Evolutionary conservation across 2,888 invertebrate species (phyloP), one percentile per base, ranked within the genome.

Genomic region (Leptopilina drosophilae): DNA sequence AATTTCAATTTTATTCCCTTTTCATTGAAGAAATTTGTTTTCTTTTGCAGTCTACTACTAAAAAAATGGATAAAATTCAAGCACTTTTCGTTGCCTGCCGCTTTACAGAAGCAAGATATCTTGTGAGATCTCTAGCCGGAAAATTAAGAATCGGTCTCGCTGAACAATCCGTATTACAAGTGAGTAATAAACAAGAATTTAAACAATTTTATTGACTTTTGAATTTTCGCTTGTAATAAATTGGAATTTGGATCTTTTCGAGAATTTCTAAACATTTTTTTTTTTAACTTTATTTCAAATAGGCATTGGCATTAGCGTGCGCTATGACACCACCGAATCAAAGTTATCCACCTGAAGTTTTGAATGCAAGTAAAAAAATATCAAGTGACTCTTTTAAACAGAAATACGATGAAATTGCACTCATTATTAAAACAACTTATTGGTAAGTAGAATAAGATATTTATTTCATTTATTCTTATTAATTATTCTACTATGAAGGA

Each of bases 61-160:
- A 98, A 91, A 99, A 99, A 92, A 95, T 97, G 4, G 96, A 96
- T 86, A 96, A 96, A 89, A 98, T 99, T 84, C 97, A 98, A 88
- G 94, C 96, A 0, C 94, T 99, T 91, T 97, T 99, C 90, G 97
- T 99, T 0, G 98, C 99, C 0, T 98, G 98, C 90, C 94, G 96
- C 69, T 94, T 95, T 81, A 95, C 95, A 0, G 99, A 99, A 92
- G 97, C 98, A 0, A 94, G 97, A 77, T 99, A 96, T 91, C 93
- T 99, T 15, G 97, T 98, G 77, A 94, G 99, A 84, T 98, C 98
- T 0, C 92, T 99, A 26, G 95, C 97, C 81, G 99, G 99, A 46
- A 99, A 99, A 92, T 93, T 99, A 78, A 94, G 99, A 69, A 98
- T 99, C 86, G 99, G 99, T 0, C 93, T 99, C 79, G 99, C 99